Evolutionary conservation across 1,140 invertebrate species (phyloP).

Genomic region (Helicoverpa armigera): DNA sequence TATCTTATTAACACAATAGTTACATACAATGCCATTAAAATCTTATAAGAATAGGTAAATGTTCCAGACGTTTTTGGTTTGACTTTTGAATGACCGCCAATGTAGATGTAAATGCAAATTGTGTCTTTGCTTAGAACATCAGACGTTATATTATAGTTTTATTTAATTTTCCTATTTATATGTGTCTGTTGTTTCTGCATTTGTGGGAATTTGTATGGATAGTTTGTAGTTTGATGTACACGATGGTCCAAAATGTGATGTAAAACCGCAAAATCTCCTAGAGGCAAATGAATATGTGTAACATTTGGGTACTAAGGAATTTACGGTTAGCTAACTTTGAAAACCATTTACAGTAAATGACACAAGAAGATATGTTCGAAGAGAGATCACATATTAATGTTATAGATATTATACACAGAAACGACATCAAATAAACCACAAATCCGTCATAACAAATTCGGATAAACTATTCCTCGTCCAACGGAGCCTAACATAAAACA

Average conservation of each 20-base stretch:
- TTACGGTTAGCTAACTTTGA: too few relatives aligned
- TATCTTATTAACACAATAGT: neutral
- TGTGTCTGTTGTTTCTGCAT: slow-evolving; percentile 2
- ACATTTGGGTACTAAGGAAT: too few relatives aligned
- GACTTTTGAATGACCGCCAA: slow-evolving; percentile 34
- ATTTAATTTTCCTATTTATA: slow-evolving; percentile 8
- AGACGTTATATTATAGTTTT: neutral
- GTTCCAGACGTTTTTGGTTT: slow-evolving; percentile 27
- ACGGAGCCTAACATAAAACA: neutral
- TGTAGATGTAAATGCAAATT: slow-evolving; percentile 27
- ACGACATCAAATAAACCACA: neutral
- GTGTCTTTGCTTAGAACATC: slow-evolving; percentile 33
- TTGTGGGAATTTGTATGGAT: neutral
- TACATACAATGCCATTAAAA: neutral
- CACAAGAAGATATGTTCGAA: too few relatives aligned
- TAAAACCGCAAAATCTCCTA: too few relatives aligned
- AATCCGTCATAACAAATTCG: neutral
- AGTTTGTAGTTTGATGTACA: too few relatives aligned
- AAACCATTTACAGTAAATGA: too few relatives aligned
- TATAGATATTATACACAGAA: too few relatives aligned
- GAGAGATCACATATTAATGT: too few relatives aligned
- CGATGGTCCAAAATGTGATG: too few relatives aligned
- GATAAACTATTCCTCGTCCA: neutral
- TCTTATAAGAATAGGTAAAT: slow-evolving; percentile 1
- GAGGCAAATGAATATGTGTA: too few relatives aligned